Conservation (phyloP, 1,140 invertebrate species). For the Eumeta japonica region DNA sequence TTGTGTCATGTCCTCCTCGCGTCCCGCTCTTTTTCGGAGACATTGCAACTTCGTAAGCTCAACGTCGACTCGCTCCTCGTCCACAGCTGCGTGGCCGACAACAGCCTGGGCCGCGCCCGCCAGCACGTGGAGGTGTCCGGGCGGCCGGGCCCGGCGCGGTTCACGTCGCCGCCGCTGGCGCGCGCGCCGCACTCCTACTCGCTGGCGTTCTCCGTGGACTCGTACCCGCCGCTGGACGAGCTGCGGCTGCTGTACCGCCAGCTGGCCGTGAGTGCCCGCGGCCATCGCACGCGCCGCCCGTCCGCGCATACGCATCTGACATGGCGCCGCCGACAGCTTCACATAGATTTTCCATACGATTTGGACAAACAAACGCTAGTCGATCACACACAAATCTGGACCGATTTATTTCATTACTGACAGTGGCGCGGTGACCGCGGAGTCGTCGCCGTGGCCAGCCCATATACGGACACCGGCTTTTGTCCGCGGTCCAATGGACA, state of each 20-base stretch:
- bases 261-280: constrained; percentile 55
- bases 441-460: too few species aligned
- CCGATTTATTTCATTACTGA: too few species aligned
- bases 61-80: too few species aligned
- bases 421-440: too few species aligned
- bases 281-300: constrained; percentile 3
- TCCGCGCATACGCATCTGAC: constrained; percentile 1
- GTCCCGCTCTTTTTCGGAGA: too few species aligned
- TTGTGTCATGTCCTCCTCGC: neutral
- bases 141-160: constrained; percentile 64
- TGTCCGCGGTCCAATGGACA: too few species aligned
- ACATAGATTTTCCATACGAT: too few species aligned
- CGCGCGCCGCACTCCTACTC: constrained; percentile 59
- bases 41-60: too few species aligned
- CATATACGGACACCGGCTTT: too few species aligned
- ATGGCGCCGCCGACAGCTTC: neutral
- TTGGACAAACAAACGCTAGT: too few species aligned
- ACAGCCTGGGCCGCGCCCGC: constrained; percentile 66
- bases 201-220: constrained; percentile 64
- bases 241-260: constrained; percentile 64
- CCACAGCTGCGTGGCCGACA: constrained; percentile 68
- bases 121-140: constrained; percentile 68
- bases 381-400: too few species aligned
- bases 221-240: constrained; percentile 65
- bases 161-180: constrained; percentile 63